A percentile compares a stretch with the other conserved stretches of the same genome.
Evolutionary conservation across 2,888 invertebrate species (phyloP).

Genomic region (Nycteola revayana): DNA sequence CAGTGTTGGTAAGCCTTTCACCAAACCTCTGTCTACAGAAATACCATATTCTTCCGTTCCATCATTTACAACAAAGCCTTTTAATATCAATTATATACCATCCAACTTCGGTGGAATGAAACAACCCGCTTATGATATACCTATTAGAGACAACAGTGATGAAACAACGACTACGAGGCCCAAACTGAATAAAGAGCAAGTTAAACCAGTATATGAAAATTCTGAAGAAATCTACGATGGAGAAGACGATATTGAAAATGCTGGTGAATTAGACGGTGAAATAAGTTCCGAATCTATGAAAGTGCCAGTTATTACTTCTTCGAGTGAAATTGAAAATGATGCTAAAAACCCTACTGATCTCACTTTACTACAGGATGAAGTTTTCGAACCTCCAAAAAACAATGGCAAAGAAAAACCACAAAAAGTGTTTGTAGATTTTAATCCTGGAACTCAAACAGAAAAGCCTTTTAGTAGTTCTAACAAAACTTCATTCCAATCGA

Average conservation of each 20-base stretch:
- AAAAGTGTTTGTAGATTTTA: constrained; percentile 38
- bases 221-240: constrained; percentile 74
- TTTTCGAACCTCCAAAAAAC: constrained; percentile 35
- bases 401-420: constrained; percentile 39
- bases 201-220: constrained; percentile 65
- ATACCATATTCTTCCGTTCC: constrained; percentile 35
- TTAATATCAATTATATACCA: constrained; percentile 57
- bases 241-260: constrained; percentile 52
- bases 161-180: constrained; percentile 54
- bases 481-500: constrained; percentile 56
- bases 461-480: constrained; percentile 66
- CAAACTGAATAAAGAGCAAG: constrained; percentile 36
- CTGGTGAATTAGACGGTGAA: constrained; percentile 62
- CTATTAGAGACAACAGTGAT: constrained; percentile 67
- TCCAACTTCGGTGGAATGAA: constrained; percentile 53
- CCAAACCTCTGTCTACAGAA: constrained; percentile 47
- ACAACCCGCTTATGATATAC: constrained; percentile 74
- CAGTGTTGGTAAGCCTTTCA: constrained; percentile 64
- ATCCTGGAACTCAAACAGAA: constrained; percentile 74
- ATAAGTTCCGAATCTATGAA: constrained; percentile 74
- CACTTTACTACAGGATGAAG: constrained; percentile 50
- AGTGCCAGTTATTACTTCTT: constrained; percentile 66
- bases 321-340: constrained; percentile 45
- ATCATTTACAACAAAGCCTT: constrained; percentile 47
- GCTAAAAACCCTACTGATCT: constrained; percentile 46